A percentile compares a stretch with the other conserved stretches of the same genome.
These are phyloP conservation scores for Musca vetustissima DNA, from an alignment of 1,140 invertebrate genomes.

Conservation along the genomic window DNA sequence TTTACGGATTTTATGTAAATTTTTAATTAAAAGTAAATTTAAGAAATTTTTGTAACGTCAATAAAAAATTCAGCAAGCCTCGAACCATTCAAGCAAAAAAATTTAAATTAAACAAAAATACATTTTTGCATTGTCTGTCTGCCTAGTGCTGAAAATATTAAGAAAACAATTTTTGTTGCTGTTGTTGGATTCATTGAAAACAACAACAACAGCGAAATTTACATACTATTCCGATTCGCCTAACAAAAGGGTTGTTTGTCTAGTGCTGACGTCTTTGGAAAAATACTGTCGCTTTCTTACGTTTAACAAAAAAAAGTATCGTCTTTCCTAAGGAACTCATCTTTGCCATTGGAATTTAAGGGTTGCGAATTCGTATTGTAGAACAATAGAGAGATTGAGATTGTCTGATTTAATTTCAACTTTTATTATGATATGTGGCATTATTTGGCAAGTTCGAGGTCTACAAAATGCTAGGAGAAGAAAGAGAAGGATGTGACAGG, in stretches of 20 bases:
- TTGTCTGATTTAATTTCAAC: slow-evolving; percentile 24
- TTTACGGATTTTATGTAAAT: slow-evolving; percentile 14
- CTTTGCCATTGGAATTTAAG: background rate
- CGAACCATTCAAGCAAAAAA: too few relatives aligned
- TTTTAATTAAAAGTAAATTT: slow-evolving; percentile 24
- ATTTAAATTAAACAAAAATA: background rate
- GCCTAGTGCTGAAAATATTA: slow-evolving; percentile 9
- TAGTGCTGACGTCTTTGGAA: slow-evolving; percentile 9
- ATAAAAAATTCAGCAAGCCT: slow-evolving; percentile 2
- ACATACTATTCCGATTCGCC: background rate
- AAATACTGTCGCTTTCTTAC: background rate
- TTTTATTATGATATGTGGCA: slow-evolving; percentile 24
- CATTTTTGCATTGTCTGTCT: background rate
- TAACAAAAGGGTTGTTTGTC: slow-evolving; percentile 6
- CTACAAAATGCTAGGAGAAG: too few relatives aligned
- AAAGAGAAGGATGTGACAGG: too few relatives aligned
- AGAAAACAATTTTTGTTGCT: background rate
- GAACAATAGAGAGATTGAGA: background rate
- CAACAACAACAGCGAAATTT: background rate
- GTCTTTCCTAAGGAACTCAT: slow-evolving; percentile 2
- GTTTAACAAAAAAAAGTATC: slow-evolving; percentile 14
- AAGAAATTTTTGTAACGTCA: slow-evolving; percentile 18
- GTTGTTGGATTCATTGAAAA: background rate
- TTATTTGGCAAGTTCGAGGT: slow-evolving; percentile 14
- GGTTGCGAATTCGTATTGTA: background rate